These are phyloP conservation scores for Drosophila subobscura DNA, from an alignment of 1,140 invertebrate genomes.

Conservation along the genomic window DNA sequence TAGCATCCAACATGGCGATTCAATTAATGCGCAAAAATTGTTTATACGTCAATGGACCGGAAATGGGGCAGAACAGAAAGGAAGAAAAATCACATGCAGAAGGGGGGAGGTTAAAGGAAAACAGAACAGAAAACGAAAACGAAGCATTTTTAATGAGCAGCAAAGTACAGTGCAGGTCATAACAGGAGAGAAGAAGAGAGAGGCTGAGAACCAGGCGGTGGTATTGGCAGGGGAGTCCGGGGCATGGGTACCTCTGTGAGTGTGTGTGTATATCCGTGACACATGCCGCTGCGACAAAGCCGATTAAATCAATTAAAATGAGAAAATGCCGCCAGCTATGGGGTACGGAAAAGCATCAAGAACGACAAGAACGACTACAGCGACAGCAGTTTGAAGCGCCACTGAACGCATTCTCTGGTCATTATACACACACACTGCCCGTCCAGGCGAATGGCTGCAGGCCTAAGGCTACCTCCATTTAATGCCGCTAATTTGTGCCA, in stretches of 20 bases:
- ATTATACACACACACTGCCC: constrained; percentile 37
- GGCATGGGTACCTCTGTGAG: neutral
- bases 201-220: constrained; percentile 4
- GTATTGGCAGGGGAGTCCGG: neutral
- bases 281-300: constrained; percentile 54
- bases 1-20: constrained; percentile 46
- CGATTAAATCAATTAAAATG: constrained; percentile 80
- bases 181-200: neutral
- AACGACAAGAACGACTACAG: constrained; percentile 29
- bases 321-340: constrained; percentile 56
- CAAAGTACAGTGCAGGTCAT: neutral
- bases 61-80: constrained; percentile 48
- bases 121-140: constrained; percentile 49
- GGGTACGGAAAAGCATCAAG: constrained; percentile 20
- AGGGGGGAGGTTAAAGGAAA: constrained; percentile 14
- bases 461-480: constrained; percentile 13
- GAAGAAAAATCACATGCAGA: constrained; percentile 9
- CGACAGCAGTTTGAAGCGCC: constrained; percentile 48
- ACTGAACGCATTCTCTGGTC: constrained; percentile 50
- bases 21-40: constrained; percentile 81
- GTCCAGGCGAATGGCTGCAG: neutral
- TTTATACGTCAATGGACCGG: constrained; percentile 78
- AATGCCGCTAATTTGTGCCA: constrained; percentile 69
- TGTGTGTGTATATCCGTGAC: constrained; percentile 39
- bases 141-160: constrained; percentile 67